These are phyloP conservation scores for Metalampra italica DNA, from an alignment of 2,888 invertebrate genomes.

Conservation along the genomic window DNA sequence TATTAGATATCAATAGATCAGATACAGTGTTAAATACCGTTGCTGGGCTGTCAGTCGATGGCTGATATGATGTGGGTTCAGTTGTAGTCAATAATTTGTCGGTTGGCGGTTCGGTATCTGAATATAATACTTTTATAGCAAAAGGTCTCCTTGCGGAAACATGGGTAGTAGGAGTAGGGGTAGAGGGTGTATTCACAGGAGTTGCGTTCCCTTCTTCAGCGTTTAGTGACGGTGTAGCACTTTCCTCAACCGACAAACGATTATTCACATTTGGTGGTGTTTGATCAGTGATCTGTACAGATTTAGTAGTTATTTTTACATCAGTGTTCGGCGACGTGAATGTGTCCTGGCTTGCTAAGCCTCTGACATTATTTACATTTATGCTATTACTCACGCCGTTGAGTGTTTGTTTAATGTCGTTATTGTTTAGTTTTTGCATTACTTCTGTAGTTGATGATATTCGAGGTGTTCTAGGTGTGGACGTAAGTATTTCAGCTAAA, in stretches of 20 bases:
- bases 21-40: constrained; percentile 74
- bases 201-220: constrained; percentile 41
- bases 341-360: constrained; percentile 51
- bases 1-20: constrained; percentile 69
- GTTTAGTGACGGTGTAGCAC: constrained; percentile 58
- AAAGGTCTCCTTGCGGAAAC: constrained; percentile 70
- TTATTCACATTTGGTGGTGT: constrained; percentile 71
- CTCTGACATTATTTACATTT: constrained; percentile 70
- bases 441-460: constrained; percentile 65
- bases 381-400: constrained; percentile 74
- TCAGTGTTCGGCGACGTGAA: constrained; percentile 45
- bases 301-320: constrained; percentile 65
- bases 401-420: constrained; percentile 59
- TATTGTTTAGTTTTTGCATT: constrained; percentile 54
- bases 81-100: constrained; percentile 63
- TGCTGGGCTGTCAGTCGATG: constrained; percentile 64
- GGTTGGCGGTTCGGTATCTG: constrained; percentile 61
- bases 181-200: constrained; percentile 49
- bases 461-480: constrained; percentile 65
- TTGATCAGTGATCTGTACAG: constrained; percentile 71
- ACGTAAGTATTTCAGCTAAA: constrained; percentile 77
- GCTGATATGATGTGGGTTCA: constrained; percentile 46
- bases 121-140: constrained; percentile 69
- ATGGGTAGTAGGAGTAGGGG: constrained; percentile 56
- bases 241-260: constrained; percentile 62